Conservation (phyloP, 2,888 invertebrate species). For the Miltochrista miniata region DNA sequence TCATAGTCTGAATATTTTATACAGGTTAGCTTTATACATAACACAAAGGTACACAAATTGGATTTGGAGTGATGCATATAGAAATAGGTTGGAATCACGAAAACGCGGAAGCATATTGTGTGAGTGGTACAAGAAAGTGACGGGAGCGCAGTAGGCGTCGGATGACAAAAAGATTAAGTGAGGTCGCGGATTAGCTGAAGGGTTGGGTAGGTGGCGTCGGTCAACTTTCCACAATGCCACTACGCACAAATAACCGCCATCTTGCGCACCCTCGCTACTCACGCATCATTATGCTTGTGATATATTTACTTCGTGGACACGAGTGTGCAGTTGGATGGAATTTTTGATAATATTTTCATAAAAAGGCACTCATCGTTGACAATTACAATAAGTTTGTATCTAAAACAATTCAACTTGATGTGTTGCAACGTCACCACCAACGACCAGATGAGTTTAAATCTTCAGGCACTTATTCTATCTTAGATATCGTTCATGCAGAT, state of each 20-base stretch:
- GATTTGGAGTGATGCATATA: conserved; percentile 15
- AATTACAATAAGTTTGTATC: no score
- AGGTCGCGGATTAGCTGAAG: conserved; percentile 20
- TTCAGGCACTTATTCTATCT: no score
- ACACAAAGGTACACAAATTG: conserved; percentile 15
- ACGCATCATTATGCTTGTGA: conserved; percentile 13
- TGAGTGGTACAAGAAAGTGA: conserved; percentile 13
- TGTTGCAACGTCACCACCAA: no score
- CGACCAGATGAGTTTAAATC: no score
- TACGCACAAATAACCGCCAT: conserved; percentile 8
- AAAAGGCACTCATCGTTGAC: no score
- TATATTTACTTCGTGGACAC: conserved; percentile 12
- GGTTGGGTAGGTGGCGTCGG: conserved; percentile 2
- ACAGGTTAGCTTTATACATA: conserved; percentile 1
- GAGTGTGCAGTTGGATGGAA: conserved; percentile 4
- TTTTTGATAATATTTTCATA: conserved; percentile 7
- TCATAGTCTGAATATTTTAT: conserved; percentile 24
- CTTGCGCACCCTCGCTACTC: conserved; percentile 5
- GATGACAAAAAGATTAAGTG: conserved; percentile 26
- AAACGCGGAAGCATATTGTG: conserved; percentile 7
- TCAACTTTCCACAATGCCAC: conserved; percentile 9
- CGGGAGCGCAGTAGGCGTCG: conserved; percentile 10
- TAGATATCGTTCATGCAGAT: no score
- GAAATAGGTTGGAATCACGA: conserved; percentile 11
- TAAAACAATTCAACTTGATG: no score